Evolutionary conservation across 2,113 vertebrate genomes (phyloP).

Genomic region (Suncus etruscus): DNA sequence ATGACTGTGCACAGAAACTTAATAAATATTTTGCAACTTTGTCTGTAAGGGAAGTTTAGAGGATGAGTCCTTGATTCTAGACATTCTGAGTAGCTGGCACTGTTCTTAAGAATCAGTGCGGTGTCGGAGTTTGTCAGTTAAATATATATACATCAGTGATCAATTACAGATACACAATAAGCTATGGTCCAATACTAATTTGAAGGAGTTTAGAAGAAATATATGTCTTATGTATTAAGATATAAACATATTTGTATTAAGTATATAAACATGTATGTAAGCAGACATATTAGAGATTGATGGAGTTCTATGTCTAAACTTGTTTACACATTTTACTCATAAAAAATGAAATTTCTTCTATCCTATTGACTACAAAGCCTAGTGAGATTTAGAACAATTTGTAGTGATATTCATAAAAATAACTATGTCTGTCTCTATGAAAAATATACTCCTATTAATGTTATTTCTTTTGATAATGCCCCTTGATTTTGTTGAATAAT

Average conservation of each 20-base stretch:
- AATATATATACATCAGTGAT: not conserved
- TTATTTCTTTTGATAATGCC: not conserved
- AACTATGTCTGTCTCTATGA: not conserved
- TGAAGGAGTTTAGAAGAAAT: not conserved
- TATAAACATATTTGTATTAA: not conserved
- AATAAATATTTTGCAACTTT: not conserved
- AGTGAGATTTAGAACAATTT: constrained; percentile 3
- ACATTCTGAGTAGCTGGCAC: not conserved
- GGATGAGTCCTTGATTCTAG: not conserved
- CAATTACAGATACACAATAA: not conserved
- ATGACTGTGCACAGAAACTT: not conserved
- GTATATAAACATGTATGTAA: not conserved
- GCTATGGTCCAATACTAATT: not conserved
- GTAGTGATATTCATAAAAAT: constrained; percentile 5
- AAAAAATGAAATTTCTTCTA: constrained; percentile 20
- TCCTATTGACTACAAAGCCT: constrained; percentile 16
- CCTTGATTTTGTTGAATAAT: not conserved
- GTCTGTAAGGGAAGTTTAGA: not conserved
- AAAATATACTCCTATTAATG: not conserved
- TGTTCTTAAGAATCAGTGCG: not conserved
- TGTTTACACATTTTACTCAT: not conserved
- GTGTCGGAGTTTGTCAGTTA: not conserved
- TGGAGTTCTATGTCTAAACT: not conserved
- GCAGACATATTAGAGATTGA: not conserved
- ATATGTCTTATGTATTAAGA: too few relatives aligned